These are phyloP conservation scores for Temnothorax longispinosus DNA, from an alignment of 1,140 invertebrate genomes.

Conservation along the genomic window DNA sequence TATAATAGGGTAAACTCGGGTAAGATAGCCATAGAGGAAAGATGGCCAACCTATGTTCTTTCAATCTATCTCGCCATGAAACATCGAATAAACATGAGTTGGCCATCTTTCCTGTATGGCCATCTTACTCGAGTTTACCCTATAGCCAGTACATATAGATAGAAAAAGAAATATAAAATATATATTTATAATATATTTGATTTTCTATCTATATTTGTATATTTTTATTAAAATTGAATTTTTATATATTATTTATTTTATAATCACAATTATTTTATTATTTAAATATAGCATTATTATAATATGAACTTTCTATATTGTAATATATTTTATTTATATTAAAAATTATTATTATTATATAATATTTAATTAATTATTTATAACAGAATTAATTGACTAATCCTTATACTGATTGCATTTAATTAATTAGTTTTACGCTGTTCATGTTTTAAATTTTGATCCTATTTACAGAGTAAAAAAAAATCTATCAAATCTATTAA, in stretches of 20 bases:
- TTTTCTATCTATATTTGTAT: not conserved
- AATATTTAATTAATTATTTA: not conserved
- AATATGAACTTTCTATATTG: too few relatives aligned
- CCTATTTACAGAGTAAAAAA: not conserved
- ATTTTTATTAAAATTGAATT: too few relatives aligned
- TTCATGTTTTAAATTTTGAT: not conserved
- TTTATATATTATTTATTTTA: too few relatives aligned
- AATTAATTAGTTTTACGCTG: not conserved
- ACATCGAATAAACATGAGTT: too few relatives aligned
- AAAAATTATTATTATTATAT: not conserved
- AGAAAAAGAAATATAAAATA: not conserved
- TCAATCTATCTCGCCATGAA: too few relatives aligned
- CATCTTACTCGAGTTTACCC: too few relatives aligned
- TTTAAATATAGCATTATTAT: too few relatives aligned
- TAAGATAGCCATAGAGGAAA: too few relatives aligned
- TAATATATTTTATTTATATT: not conserved
- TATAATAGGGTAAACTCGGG: not conserved
- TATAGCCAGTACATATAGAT: not conserved
- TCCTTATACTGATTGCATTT: not conserved
- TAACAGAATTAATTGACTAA: not conserved
- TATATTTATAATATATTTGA: not conserved
- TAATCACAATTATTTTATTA: not conserved
- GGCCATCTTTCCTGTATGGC: too few relatives aligned
- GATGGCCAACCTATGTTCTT: too few relatives aligned
- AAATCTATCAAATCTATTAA: not conserved